Evolutionary conservation across 2,113 vertebrate species (phyloP).

Genomic region (Grammomys dolichurus): DNA sequence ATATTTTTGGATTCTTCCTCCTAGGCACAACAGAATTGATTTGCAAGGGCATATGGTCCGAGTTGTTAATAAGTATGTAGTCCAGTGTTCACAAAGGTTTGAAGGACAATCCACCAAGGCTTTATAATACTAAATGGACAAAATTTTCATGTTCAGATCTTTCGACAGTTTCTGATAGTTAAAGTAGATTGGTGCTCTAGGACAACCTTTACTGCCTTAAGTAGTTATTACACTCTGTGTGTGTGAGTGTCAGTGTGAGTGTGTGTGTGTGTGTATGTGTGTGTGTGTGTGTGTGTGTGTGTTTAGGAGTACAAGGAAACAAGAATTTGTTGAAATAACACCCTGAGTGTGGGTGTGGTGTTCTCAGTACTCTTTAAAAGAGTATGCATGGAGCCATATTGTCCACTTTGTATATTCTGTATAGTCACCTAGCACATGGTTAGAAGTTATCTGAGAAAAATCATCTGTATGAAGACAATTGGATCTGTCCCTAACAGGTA

Average conservation of each 20-base stretch:
- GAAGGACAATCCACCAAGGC: not conserved
- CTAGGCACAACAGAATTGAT: not conserved
- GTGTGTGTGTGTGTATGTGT: not conserved
- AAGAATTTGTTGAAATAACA: not conserved
- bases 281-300: not conserved
- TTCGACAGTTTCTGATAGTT: not conserved
- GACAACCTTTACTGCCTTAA: not conserved
- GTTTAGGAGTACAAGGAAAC: not conserved
- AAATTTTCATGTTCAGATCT: not conserved
- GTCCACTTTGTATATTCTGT: not conserved
- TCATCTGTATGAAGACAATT: not conserved
- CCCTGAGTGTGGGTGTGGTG: not conserved
- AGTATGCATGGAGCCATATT: not conserved
- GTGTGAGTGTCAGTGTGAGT: not conserved
- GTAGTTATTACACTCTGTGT: not conserved
- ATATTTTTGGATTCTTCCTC: not conserved
- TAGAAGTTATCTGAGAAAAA: not conserved
- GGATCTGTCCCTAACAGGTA: not conserved
- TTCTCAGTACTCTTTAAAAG: not conserved
- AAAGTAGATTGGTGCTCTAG: not conserved
- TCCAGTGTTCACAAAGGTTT: not conserved
- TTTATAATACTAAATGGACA: not conserved
- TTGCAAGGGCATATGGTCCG: not conserved
- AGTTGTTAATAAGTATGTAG: constrained; percentile 27
- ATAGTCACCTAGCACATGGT: not conserved